Evolutionary conservation across 2,888 invertebrate species (phyloP).

Genomic region (Ligdia adustata): DNA sequence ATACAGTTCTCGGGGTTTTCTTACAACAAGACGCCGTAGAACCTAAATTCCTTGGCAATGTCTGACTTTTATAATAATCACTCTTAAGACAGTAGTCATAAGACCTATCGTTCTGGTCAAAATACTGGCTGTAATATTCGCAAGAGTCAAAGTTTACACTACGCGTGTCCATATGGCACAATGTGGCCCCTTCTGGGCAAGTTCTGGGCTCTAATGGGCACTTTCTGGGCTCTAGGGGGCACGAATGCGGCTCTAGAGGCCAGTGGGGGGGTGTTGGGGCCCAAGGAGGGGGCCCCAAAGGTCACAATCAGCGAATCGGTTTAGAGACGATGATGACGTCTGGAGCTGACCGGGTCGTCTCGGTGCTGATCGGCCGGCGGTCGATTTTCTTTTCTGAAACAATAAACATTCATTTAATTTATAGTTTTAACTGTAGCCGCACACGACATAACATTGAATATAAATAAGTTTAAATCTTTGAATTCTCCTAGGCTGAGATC

Average conservation of each 20-base stretch:
- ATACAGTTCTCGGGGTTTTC: conserved; percentile 64
- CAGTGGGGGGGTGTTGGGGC: conserved; percentile 71
- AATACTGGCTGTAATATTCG: conserved; percentile 71
- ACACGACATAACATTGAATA: no score
- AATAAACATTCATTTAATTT: no score
- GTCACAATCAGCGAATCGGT: conserved; percentile 82
- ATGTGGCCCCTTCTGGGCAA: conserved; percentile 67
- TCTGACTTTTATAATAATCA: conserved; percentile 65
- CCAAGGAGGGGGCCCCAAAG: conserved; percentile 77
- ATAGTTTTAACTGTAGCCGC: no score
- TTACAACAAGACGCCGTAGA: conserved; percentile 60
- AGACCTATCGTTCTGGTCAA: conserved; percentile 63
- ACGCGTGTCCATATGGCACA: conserved; percentile 56
- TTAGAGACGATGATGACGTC: conserved; percentile 91
- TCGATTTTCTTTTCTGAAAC: conserved; percentile 74
- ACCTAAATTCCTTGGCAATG: conserved; percentile 70
- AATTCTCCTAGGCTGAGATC: no score
- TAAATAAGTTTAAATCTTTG: no score
- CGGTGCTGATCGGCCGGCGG: conserved; percentile 89
- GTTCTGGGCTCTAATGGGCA: conserved; percentile 16
- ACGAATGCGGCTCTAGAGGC: conserved; percentile 55
- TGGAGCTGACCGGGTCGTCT: conserved; percentile 94
- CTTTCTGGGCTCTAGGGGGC: conserved; percentile 13
- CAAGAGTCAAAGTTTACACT: conserved; percentile 65
- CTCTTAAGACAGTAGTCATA: conserved; percentile 75